Percentiles rank a stretch among this genome's conserved stretches.
These are phyloP conservation scores for Gymnothorax reevesii DNA, from an alignment of 2,797 vertebrate genomes.

Conservation along the genomic window DNA sequence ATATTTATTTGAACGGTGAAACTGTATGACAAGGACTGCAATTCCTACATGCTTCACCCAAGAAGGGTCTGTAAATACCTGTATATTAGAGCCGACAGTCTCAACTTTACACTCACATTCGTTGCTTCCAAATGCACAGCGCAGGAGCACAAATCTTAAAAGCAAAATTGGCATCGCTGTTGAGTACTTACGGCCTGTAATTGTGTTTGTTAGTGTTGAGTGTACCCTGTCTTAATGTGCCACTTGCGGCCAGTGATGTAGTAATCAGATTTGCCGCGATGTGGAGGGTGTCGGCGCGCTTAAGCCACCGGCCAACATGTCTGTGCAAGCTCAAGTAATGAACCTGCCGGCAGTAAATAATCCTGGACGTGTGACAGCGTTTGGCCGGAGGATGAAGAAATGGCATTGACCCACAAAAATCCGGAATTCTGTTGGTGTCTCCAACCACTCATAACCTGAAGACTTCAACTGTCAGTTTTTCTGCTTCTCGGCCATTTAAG, in stretches of 20 bases:
- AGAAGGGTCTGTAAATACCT: too few species aligned
- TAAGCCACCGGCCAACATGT: slow-evolving; percentile 32
- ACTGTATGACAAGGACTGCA: too few species aligned
- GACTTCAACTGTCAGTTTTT: neutral
- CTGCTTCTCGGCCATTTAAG: neutral
- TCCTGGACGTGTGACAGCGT: neutral
- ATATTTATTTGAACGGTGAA: too few species aligned
- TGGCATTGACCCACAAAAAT: neutral
- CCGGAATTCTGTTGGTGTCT: too few species aligned
- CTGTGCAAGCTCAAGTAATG: slow-evolving; percentile 32
- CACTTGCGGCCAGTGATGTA: neutral
- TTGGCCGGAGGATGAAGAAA: slow-evolving; percentile 12
- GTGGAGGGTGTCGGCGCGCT: slow-evolving; percentile 29
- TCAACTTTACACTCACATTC: too few species aligned
- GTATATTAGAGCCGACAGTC: too few species aligned
- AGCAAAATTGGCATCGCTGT: too few species aligned
- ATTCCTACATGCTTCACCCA: too few species aligned
- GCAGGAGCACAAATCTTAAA: too few species aligned
- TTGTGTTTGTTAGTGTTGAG: neutral
- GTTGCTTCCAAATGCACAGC: too few species aligned
- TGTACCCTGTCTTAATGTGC: neutral
- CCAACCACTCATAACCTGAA: neutral
- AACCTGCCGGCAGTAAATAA: slow-evolving; percentile 22
- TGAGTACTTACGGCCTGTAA: too few species aligned
- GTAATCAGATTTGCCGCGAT: neutral